phyloP scores from a whole-genome alignment of 1,140 invertebrate species.

The Pantala flavescens region DNA sequence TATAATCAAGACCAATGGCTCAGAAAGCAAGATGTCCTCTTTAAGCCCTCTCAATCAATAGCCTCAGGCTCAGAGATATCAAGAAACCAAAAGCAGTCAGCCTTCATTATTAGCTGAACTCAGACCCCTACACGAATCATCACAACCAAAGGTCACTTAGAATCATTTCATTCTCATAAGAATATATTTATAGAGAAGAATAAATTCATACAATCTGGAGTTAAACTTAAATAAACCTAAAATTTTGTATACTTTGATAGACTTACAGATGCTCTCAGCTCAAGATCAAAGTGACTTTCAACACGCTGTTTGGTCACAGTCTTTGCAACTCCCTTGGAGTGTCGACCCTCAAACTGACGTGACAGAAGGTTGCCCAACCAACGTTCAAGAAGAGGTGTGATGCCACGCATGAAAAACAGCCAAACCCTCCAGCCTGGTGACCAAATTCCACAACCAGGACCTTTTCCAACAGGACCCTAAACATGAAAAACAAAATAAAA shows the following conservation, averaged over 20 bases:
- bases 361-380: conserved; percentile 98
- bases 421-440: conserved; percentile 98
- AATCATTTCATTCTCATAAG: neutral
- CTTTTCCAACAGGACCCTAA: conserved; percentile 93
- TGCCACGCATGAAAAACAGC: conserved; percentile 99
- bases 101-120: neutral
- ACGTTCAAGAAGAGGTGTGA: conserved; percentile 92
- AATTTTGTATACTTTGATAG: conserved; percentile 19
- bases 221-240: no score
- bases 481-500: conserved; percentile 26
- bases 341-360: conserved; percentile 96
- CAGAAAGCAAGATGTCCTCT: neutral
- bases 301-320: conserved; percentile 99
- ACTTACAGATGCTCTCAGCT: conserved; percentile 83
- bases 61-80: neutral
- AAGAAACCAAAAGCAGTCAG: neutral
- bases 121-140: conserved; percentile 3
- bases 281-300: conserved; percentile 98
- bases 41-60: neutral
- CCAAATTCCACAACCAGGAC: conserved; percentile 98
- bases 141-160: neutral
- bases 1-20: neutral
- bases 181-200: neutral
- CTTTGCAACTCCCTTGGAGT: conserved; percentile 98
- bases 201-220: neutral